Evolutionary conservation across 2,113 vertebrate species (phyloP).

Genomic region (Galemys pyrenaicus): DNA sequence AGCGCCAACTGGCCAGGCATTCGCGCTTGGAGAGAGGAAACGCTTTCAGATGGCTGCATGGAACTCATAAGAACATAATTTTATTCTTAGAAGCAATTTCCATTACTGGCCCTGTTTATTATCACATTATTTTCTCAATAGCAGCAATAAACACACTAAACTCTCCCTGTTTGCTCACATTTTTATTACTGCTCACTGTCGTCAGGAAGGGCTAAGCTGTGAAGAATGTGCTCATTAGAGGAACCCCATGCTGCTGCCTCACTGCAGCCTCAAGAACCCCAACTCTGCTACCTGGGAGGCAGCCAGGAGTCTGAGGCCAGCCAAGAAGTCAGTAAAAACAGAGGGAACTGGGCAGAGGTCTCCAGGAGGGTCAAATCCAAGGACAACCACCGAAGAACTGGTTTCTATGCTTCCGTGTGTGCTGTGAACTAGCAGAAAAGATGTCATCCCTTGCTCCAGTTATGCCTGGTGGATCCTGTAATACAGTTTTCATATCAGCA

Average conservation of each 20-base stretch:
- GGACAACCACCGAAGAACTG: neutral
- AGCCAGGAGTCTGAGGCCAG: neutral
- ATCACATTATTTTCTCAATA: conserved; percentile 79
- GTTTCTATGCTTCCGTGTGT: neutral
- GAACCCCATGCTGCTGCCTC: rapidly evolving
- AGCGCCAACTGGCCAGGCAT: neutral
- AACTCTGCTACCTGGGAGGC: rapidly evolving
- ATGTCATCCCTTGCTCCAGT: too few species aligned
- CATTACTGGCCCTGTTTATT: conserved; percentile 75
- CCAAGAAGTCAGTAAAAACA: neutral
- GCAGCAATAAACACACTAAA: conserved; percentile 75
- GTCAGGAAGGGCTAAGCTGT: neutral
- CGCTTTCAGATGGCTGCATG: conserved; percentile 17
- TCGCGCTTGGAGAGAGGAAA: conserved; percentile 16
- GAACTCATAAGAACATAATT: conserved; percentile 69
- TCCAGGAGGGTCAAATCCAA: neutral
- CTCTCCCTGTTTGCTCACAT: conserved; percentile 61
- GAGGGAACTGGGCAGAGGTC: too few species aligned
- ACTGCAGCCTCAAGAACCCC: neutral
- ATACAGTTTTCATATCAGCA: neutral
- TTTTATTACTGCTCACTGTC: conserved; percentile 61
- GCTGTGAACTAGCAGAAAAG: neutral
- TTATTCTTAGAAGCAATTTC: conserved; percentile 77
- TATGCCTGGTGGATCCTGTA: too few species aligned
- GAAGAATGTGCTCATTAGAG: neutral